Conservation (phyloP, 2,888 invertebrate genomes). For the Yponomeuta cagnagella region DNA sequence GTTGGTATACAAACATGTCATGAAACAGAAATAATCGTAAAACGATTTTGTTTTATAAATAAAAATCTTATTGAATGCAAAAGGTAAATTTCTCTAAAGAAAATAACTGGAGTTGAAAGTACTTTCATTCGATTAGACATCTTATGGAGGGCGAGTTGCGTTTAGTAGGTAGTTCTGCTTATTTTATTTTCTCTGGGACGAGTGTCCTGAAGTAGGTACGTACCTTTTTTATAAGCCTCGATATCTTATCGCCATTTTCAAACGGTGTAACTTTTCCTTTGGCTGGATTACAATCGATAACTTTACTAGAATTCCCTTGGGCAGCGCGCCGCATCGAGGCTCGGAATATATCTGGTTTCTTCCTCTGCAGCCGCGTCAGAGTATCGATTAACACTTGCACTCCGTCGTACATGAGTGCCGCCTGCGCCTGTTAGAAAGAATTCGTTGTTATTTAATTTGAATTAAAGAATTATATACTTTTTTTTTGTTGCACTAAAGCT, state of each 20-base stretch:
- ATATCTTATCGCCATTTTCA: conserved; percentile 92
- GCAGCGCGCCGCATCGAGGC: conserved; percentile 66
- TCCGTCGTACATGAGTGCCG: conserved; percentile 95
- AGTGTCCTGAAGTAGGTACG: conserved; percentile 14
- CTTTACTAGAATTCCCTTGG: conserved; percentile 77
- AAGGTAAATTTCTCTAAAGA: too few species aligned
- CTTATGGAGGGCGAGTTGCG: neutral
- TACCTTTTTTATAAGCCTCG: conserved; percentile 87
- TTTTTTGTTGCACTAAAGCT: too few species aligned
- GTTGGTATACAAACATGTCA: too few species aligned
- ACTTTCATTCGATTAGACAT: neutral
- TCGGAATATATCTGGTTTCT: conserved; percentile 86
- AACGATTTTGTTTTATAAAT: too few species aligned
- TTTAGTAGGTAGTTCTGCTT: neutral
- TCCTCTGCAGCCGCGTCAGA: conserved; percentile 87
- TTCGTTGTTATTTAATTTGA: too few species aligned
- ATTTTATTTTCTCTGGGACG: neutral
- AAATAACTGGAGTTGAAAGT: too few species aligned
- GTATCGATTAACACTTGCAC: conserved; percentile 92
- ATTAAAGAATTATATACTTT: too few species aligned
- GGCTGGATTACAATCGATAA: conserved; percentile 87
- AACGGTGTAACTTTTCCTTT: conserved; percentile 85
- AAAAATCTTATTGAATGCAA: too few species aligned
- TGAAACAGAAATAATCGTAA: too few species aligned
- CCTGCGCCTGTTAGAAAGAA: conserved; percentile 83